Evolutionary conservation across 2,888 invertebrate species (phyloP), one percentile per base, ranked within the genome.

Genomic region (Pimpla rufipes): DNA sequence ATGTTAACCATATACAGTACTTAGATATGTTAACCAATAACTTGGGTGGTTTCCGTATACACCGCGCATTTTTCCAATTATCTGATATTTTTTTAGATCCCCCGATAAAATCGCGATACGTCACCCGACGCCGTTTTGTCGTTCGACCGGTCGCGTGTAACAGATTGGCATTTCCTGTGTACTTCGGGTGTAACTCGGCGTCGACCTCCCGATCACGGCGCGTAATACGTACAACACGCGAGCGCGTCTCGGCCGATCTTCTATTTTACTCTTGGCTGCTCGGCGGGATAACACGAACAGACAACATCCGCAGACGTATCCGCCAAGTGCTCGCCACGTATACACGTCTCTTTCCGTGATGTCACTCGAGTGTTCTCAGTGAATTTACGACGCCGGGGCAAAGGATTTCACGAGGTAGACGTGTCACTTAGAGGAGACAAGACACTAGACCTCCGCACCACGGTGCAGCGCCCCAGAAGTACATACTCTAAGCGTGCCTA

Each of bases 341-440:
- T 66, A 66, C 29, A 37, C 23, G 64, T 64, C 16, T 52, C 37
- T 52, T 75, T 42, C 64, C 29, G 64, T 21, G 50, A 64, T 40
- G 64, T 64, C 75, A 52, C 42, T 42, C 40, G 59, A 59, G 23
- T 55, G 40, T 23, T 75, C 66, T 66, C 66, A 64, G 64, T 75
- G 55, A 66, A 75, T 75, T 75, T 75, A 75, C 64, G 52, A 55
- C 75, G 52, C 66, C 37, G 21, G 35, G 35, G 57, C 73, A 59
- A 73, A 73, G 59, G 73, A 59, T 73, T 59, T 73, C 73, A 73
- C 71, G 45, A 59, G 73, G 73, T 42, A 73, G 73, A 45, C 59
- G 73, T 73, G 73, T 73, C 73, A 73, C 73, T 73, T 59, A 59
- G 59, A 16, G 35, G 11, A 73, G 73, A 73, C 73, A 47, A 47